Evolutionary conservation across 2,113 vertebrate species (phyloP).

Genomic region (Isurus oxyrinchus): DNA sequence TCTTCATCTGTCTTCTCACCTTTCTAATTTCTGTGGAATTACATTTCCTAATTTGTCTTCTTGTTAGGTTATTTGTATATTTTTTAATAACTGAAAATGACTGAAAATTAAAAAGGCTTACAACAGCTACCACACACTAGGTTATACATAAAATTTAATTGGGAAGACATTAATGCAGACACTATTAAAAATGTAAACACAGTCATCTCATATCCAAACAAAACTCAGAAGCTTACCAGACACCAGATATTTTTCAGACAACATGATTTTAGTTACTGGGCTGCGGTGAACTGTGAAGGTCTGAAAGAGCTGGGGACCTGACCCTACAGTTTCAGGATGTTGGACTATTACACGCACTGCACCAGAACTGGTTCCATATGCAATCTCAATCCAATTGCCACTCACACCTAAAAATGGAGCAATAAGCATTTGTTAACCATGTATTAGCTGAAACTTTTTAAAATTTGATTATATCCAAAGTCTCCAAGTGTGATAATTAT

Average conservation of each 20-base stretch:
- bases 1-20: not conserved
- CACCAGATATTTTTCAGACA: constrained; percentile 92
- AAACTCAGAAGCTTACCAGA: constrained; percentile 65
- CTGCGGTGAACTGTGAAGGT: constrained; percentile 94
- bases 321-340: constrained; percentile 91
- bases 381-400: constrained; percentile 96
- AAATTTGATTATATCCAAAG: constrained; percentile 2
- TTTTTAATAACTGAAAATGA: not conserved
- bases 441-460: not conserved
- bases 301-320: constrained; percentile 93
- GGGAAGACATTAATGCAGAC: not conserved
- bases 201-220: not conserved
- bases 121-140: not conserved
- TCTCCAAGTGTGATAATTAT: not conserved
- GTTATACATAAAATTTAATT: not conserved
- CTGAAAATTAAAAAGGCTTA: not conserved
- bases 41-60: not conserved
- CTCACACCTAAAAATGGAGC: constrained; percentile 70
- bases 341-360: constrained; percentile 93
- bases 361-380: constrained; percentile 91
- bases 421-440: not conserved
- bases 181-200: not conserved
- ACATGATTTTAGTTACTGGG: constrained; percentile 93
- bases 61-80: not conserved
- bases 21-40: not conserved